phyloP scores from a whole-genome alignment of 2,888 invertebrate species.

The Chrysina gloriosa region DNA sequence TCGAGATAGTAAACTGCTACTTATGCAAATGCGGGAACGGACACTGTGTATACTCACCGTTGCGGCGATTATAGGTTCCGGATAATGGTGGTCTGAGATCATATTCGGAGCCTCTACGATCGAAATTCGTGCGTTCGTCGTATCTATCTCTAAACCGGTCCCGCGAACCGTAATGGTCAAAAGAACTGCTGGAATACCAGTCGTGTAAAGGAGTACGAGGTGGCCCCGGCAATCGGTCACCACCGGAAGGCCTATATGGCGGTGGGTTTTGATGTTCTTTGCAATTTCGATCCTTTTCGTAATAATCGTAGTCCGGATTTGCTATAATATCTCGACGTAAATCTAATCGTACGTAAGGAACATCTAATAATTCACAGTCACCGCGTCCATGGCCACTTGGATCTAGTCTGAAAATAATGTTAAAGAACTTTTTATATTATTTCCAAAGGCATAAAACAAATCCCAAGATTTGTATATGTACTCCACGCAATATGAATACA shows the following conservation, averaged over 20 bases:
- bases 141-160: conserved; percentile 30
- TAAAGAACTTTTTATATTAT: too few relatives aligned
- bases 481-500: too few relatives aligned
- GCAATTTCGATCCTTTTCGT: conserved; percentile 79
- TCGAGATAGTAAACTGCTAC: conserved; percentile 16
- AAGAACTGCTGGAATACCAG: conserved; percentile 23
- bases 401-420: conserved; percentile 69
- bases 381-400: conserved; percentile 78
- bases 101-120: conserved; percentile 30
- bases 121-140: conserved; percentile 9
- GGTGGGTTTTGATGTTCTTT: conserved; percentile 48
- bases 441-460: too few relatives aligned
- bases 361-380: conserved; percentile 80
- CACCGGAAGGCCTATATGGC: conserved; percentile 27
- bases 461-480: too few relatives aligned
- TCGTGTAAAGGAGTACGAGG: conserved; percentile 2
- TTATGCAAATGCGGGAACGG: conserved; percentile 36
- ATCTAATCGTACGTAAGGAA: conserved; percentile 78
- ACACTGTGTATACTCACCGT: conserved; percentile 42
- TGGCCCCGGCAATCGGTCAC: conserved; percentile 12
- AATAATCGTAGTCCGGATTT: conserved; percentile 82
- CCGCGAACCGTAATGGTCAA: conserved; percentile 5
- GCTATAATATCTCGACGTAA: conserved; percentile 72
- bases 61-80: conserved; percentile 40
- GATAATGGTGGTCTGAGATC: conserved; percentile 9